phyloP scores from a whole-genome alignment of 2,888 invertebrate genomes.

The Synergus laeviventris region DNA sequence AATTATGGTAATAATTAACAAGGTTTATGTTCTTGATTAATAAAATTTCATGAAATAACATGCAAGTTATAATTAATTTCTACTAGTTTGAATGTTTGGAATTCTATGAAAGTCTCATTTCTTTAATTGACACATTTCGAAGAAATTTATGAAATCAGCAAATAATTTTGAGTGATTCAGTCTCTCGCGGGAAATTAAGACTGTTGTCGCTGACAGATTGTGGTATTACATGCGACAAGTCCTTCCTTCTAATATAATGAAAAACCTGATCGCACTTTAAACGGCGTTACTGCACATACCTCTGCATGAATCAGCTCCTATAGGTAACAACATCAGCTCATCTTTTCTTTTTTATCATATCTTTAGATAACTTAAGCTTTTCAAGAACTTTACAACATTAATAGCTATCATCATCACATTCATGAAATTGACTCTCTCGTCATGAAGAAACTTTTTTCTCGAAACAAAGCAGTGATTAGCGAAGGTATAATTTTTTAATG shows the following conservation, averaged over 20 bases:
- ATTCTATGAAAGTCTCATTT: not conserved
- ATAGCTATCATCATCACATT: not conserved
- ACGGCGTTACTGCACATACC: slow-evolving; percentile 33
- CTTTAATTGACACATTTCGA: slow-evolving; percentile 6
- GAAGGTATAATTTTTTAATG: not conserved
- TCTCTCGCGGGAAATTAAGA: slow-evolving; percentile 20
- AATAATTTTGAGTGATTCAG: not conserved
- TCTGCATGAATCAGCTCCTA: slow-evolving; percentile 27
- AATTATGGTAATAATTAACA: too few species aligned
- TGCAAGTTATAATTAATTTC: not conserved
- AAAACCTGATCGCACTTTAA: slow-evolving; percentile 38
- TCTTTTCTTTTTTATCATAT: slow-evolving; percentile 19
- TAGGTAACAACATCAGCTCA: slow-evolving; percentile 17
- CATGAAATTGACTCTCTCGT: slow-evolving; percentile 2
- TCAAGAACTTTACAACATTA: slow-evolving; percentile 6
- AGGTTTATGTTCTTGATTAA: too few species aligned
- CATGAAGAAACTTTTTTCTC: not conserved
- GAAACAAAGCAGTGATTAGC: not conserved
- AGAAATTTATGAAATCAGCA: not conserved
- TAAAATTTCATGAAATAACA: not conserved
- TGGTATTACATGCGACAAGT: not conserved
- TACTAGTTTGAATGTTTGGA: not conserved
- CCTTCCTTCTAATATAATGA: slow-evolving; percentile 14
- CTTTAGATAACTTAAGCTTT: slow-evolving; percentile 5
- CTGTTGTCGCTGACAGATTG: slow-evolving; percentile 5